Conservation (phyloP, 2,113 vertebrate species). For the Vulpes ferrilata region DNA sequence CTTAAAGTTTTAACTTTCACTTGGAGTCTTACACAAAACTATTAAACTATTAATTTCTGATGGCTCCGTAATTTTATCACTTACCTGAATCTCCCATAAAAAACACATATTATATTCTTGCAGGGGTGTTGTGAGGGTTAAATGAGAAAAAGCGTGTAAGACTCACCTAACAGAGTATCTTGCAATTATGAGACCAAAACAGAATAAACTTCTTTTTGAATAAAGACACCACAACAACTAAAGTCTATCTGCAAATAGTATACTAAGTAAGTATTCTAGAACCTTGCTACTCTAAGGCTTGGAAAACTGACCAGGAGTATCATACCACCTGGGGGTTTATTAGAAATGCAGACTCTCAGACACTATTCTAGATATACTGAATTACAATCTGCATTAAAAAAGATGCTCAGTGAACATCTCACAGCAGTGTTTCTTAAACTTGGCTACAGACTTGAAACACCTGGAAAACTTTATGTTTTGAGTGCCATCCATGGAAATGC, state of each 20-base stretch:
- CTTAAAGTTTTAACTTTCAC: conserved; percentile 54
- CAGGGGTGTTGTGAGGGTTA: neutral
- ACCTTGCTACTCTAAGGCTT: neutral
- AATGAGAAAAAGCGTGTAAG: conserved; percentile 23
- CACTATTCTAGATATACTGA: conserved; percentile 23
- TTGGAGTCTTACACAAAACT: neutral
- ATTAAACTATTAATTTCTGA: conserved; percentile 13
- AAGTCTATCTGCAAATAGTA: neutral
- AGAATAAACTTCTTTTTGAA: conserved; percentile 30
- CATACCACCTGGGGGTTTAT: neutral
- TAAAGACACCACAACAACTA: conserved; percentile 31
- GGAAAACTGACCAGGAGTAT: neutral
- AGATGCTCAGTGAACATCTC: neutral
- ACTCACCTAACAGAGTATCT: conserved; percentile 40
- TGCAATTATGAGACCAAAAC: conserved; percentile 19
- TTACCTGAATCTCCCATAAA: conserved; percentile 33
- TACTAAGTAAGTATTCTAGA: neutral
- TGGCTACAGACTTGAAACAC: neutral
- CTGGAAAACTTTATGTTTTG: neutral
- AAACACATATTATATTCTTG: neutral
- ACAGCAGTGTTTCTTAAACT: neutral
- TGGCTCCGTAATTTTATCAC: neutral
- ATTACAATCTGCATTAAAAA: conserved; percentile 25
- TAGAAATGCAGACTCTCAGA: conserved; percentile 44
- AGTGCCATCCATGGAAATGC: neutral